Base-by-base conservation (phyloP, 2,113 vertebrate genomes). In the Candoia aspera region DNA sequence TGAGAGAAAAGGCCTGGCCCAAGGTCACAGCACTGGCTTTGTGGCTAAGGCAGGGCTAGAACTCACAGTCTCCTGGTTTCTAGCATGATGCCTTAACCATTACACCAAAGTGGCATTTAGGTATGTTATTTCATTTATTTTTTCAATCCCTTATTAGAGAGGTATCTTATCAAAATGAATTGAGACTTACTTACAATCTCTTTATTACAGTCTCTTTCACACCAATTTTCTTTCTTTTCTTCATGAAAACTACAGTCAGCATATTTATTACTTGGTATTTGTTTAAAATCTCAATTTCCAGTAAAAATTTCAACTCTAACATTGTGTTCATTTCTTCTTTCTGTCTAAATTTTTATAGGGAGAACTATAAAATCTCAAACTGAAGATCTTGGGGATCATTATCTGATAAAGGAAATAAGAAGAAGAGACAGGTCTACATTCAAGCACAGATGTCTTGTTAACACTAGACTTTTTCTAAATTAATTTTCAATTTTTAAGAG, bases 301-400 rank as follows among this genome's bases (percentile, higher is more conserved):
- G 96, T 96, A 95, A 49, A 49, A 94, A 90, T 93, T 96, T 95
- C 92, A 95, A n/a, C 86, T 91, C 90, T 92, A 92, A n/a, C 88
- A 62, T 37, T 94, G 92, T 2, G 8, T 94, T 94, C 0, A 85
- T 94, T 91, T 84, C 57, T 19, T 92, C 93, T 90, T 84, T 46
- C 21, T 2, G 1, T 95, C 93, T 88, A 92, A 95, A 94, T 96
- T 96, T 97, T 96, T 95, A 97, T 95, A 90, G 55, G 91, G 79
- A 95, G 2, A 92, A 86, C 92, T 94, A 95, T 95, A 96, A 95
- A 96, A 96, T 93, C 93, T 88, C 90, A 93, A 92, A 92, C 24
- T 87, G 12, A 95, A 96, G 92, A 91, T 8, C 95, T 94, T 96
- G 95, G 95, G 92, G 83, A 95, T 87, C 94, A 90, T 94, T 0